These are phyloP conservation scores for Acanthochromis polyacanthus DNA, from an alignment of 2,113 vertebrate species.

Conservation along the genomic window DNA sequence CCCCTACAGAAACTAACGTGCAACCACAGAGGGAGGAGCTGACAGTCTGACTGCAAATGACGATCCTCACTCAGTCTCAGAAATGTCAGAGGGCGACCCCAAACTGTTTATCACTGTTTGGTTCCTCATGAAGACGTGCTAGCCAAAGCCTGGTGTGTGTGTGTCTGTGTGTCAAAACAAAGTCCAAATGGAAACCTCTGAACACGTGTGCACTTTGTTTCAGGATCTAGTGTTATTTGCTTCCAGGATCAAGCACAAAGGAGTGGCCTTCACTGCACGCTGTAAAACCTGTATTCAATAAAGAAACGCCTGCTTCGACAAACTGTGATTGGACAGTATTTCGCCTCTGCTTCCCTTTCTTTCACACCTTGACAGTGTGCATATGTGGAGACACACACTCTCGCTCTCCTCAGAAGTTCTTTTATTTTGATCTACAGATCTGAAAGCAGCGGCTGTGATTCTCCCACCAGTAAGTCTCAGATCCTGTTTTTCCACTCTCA, in stretches of 20 bases:
- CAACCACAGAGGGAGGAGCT: constrained; percentile 10
- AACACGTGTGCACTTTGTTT: constrained; percentile 32
- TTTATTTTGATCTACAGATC: not conserved
- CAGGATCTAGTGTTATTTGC: constrained; percentile 39
- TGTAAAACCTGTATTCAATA: constrained; percentile 30
- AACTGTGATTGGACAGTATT: not conserved
- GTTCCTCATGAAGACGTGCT: no score
- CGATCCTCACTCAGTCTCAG: not conserved
- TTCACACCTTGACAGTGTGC: not conserved
- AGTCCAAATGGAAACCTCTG: constrained; percentile 37
- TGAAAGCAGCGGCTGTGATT: constrained; percentile 7
- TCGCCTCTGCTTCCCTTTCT: not conserved
- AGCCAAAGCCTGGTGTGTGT: not conserved
- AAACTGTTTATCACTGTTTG: not conserved
- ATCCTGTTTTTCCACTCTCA: not conserved
- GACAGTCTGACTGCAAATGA: constrained; percentile 42
- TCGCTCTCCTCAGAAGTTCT: not conserved
- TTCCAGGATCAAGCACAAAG: constrained; percentile 55
- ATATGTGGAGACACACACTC: not conserved
- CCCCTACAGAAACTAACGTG: constrained; percentile 17
- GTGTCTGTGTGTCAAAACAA: constrained; percentile 25
- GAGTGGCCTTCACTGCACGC: constrained; percentile 46
- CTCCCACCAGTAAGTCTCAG: constrained; percentile 56
- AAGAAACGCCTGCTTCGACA: constrained; percentile 29
- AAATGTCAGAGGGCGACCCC: not conserved